Evolutionary conservation across 2,797 vertebrate species (phyloP), one percentile per base, ranked within the genome.

Genomic region (Trachops cirrhosus): DNA sequence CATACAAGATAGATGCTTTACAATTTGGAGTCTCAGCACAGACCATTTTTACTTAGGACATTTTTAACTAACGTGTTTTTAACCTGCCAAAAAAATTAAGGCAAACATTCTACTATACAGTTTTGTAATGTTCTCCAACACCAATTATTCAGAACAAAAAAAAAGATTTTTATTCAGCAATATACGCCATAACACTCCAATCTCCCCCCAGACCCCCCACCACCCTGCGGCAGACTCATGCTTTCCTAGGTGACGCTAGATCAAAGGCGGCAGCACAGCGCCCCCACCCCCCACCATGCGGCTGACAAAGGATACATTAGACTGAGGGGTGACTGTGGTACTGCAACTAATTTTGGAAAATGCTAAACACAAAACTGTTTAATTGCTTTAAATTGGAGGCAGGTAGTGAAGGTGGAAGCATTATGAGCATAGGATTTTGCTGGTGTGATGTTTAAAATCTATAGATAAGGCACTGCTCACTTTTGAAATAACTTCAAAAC

Each of bases 311-410:
- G 87, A 34, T n/a, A 64, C 92, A 86, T 22, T n/a, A 84, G 86
- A 37, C 73, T 6, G 57, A 91, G 29, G 87, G 82, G 62, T 75
- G 91, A 84, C 77, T 57, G 93, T 7, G 90, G 68, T 34, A 34
- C 46, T 46, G 57, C 24, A 73, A 26, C 62, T 50, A 32, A 75
- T 84, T 71, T 29, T 89, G 85, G 77, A 83, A 96, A 92, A 54
- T 9, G 77, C 93, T 88, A 71, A 79, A 64, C 94, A 73, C 93
- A 87, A 94, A 97, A 90, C 93, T 88, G 91, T 85, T 91, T 79
- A 93, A 95, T 71, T 90, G 87, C 84, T 95, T 93, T 89, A 93
- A 93, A 92, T 82, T 67, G 34, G 41, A 96, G 92, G 94, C 96
- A 97, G 96, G 96, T 96, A 96, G 96, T 57, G 26, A 94, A 85